Evolutionary conservation across 1,140 invertebrate genomes (phyloP).

Genomic region (Drosophila littoralis): DNA sequence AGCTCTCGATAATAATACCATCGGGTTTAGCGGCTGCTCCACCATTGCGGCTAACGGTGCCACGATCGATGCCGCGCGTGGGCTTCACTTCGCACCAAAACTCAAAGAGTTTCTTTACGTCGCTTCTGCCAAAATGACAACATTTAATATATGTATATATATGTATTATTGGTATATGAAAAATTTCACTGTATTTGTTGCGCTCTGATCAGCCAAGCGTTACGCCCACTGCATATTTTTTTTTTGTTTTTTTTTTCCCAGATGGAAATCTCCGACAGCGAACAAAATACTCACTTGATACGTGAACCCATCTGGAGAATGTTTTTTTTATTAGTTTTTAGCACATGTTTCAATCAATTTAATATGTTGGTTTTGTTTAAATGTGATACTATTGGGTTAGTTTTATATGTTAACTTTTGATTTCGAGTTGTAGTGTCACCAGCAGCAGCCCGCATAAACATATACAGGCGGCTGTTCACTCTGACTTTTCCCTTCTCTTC

Average conservation of each 20-base stretch:
- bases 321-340: constrained; percentile 36
- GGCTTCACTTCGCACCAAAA: constrained; percentile 92
- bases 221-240: constrained; percentile 66
- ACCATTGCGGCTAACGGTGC: constrained; percentile 50
- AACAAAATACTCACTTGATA: constrained; percentile 76
- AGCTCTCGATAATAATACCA: constrained; percentile 89
- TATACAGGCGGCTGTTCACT: constrained; percentile 40
- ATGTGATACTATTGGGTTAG: constrained; percentile 24
- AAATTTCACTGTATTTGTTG: constrained; percentile 32
- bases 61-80: constrained; percentile 85
- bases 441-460: constrained; percentile 55
- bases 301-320: constrained; percentile 74
- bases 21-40: constrained; percentile 80
- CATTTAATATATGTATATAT: not conserved
- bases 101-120: constrained; percentile 93
- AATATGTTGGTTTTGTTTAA: constrained; percentile 41
- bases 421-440: constrained; percentile 37
- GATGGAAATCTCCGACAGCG: constrained; percentile 37
- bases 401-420: constrained; percentile 37
- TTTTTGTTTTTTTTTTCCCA: constrained; percentile 6
- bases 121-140: constrained; percentile 86
- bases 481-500: constrained; percentile 31
- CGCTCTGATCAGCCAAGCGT: constrained; percentile 55
- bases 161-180: constrained; percentile 17
- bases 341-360: constrained; percentile 64